Conservation (phyloP, 2,113 vertebrate species). For the Orthonyx spaldingii region DNA sequence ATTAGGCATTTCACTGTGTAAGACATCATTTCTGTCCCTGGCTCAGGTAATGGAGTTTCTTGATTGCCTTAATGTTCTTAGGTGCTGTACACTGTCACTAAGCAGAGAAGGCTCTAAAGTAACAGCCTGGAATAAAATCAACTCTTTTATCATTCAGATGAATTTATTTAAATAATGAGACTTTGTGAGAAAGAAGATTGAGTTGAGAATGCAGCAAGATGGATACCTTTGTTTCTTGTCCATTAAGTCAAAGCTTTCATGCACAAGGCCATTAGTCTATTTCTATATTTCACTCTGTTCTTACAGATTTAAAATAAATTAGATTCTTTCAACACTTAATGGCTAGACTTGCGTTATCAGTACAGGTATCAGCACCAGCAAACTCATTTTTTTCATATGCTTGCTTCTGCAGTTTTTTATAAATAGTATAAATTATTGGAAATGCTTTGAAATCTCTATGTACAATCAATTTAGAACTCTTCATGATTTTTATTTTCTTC, state of each 20-base stretch:
- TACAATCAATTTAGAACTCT: slow-evolving; percentile 6
- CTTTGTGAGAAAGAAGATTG: neutral
- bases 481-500: neutral
- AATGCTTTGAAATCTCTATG: slow-evolving; percentile 32
- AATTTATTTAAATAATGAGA: slow-evolving; percentile 38
- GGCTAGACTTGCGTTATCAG: neutral
- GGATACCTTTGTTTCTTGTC: neutral
- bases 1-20: neutral
- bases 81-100: neutral
- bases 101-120: neutral
- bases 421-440: neutral
- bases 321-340: neutral
- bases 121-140: slow-evolving; percentile 2
- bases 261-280: neutral
- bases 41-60: neutral
- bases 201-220: slow-evolving; percentile 29
- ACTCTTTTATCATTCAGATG: slow-evolving; percentile 11
- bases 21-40: neutral
- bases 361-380: neutral
- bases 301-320: neutral
- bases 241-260: neutral
- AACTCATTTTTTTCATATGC: neutral
- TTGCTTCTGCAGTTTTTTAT: neutral
- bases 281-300: neutral
- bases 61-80: slow-evolving; percentile 1